Evolutionary conservation across 2,888 invertebrate genomes (phyloP).

Genomic region (Torymus texanus): DNA sequence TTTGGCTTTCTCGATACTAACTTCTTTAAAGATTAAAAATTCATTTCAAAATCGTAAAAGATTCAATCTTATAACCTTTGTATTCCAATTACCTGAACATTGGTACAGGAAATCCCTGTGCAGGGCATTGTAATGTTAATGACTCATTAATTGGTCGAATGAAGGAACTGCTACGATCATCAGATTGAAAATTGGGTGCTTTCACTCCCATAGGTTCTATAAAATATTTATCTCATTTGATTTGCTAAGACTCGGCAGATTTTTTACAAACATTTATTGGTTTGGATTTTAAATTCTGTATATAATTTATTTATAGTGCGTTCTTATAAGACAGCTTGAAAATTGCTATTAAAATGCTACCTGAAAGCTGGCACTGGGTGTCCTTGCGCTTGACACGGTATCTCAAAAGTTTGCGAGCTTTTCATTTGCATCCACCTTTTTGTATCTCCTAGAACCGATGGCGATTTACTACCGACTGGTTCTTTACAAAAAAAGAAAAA

Average conservation of each 20-base stretch:
- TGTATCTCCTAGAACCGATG: constrained; percentile 71
- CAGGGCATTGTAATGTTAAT: constrained; percentile 81
- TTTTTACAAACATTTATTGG: background rate
- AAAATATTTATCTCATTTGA: constrained; percentile 27
- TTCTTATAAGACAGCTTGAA: too few relatives aligned
- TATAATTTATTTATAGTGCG: too few relatives aligned
- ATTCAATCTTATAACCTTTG: too few relatives aligned
- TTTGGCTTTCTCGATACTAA: constrained; percentile 54
- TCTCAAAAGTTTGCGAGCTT: constrained; percentile 75
- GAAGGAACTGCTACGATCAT: constrained; percentile 78
- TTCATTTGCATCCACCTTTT: constrained; percentile 71
- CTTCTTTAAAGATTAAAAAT: background rate
- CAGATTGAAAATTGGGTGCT: constrained; percentile 79
- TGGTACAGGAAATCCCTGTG: constrained; percentile 84
- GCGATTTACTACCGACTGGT: constrained; percentile 73
- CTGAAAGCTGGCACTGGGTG: constrained; percentile 84
- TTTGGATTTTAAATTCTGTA: too few relatives aligned
- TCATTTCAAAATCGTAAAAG: too few relatives aligned
- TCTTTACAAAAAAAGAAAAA: constrained; percentile 63
- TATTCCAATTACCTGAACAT: constrained; percentile 79
- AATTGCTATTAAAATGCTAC: constrained; percentile 77
- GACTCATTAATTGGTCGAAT: constrained; percentile 75
- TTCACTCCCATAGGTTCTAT: constrained; percentile 79
- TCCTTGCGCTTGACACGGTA: constrained; percentile 84
- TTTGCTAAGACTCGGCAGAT: background rate